These are phyloP conservation scores for Mohoua ochrocephala DNA, from an alignment of 2,113 vertebrate genomes.

Conservation along the genomic window DNA sequence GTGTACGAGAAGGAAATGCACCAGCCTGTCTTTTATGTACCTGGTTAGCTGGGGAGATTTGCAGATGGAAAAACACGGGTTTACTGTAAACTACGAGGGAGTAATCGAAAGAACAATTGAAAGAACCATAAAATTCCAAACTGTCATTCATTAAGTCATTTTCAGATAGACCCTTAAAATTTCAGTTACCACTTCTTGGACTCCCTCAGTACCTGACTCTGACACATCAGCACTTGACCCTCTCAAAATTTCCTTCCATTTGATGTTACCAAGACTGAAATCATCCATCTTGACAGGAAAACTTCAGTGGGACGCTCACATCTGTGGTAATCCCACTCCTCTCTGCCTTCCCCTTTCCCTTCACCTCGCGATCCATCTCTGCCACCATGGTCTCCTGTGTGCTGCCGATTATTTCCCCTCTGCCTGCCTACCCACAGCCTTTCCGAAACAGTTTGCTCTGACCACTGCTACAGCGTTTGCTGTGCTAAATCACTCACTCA, in stretches of 20 bases:
- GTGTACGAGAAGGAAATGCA: neutral
- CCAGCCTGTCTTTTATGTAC: neutral
- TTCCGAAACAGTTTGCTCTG: neutral
- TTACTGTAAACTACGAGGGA: neutral
- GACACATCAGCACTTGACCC: neutral
- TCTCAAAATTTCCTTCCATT: neutral
- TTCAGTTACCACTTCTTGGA: neutral
- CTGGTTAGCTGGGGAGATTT: neutral
- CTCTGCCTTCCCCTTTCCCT: neutral
- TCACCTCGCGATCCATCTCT: neutral
- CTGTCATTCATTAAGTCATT: neutral
- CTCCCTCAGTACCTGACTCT: neutral
- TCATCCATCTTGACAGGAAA: conserved; percentile 27
- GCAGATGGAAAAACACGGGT: neutral
- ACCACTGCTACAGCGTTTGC: neutral
- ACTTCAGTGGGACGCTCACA: conserved; percentile 13
- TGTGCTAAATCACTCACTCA: neutral
- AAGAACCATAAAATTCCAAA: neutral
- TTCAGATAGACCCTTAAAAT: neutral
- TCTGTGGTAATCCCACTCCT: neutral
- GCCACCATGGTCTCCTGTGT: neutral
- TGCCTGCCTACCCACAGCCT: neutral
- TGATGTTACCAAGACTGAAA: neutral
- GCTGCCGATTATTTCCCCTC: neutral
- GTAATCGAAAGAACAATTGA: neutral